Evolutionary conservation across 2,113 vertebrate species (phyloP).

Genomic region (Pholis gunnellus): DNA sequence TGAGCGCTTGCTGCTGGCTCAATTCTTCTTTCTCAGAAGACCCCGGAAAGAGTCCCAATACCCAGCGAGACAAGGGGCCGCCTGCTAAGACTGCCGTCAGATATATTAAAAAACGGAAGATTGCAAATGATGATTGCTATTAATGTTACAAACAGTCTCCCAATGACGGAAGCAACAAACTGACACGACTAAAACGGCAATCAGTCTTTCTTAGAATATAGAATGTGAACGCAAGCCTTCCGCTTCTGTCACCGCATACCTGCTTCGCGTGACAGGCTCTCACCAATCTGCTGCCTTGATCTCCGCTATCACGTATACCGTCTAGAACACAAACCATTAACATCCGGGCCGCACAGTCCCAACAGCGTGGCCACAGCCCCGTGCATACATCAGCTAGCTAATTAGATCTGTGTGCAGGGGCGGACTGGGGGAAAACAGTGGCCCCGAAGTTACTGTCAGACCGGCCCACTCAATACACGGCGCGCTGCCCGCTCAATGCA

Average conservation of each 20-base stretch:
- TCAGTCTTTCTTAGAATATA: constrained; percentile 1
- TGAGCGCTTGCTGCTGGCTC: constrained; percentile 36
- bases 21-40: constrained; percentile 29
- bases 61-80: constrained; percentile 30
- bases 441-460: no score
- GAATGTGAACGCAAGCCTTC: background rate
- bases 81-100: constrained; percentile 30
- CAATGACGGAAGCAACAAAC: background rate
- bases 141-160: background rate
- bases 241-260: background rate
- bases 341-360: constrained; percentile 31
- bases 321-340: constrained; percentile 38
- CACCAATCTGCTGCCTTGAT: constrained; percentile 30
- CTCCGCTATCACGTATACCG: constrained; percentile 7
- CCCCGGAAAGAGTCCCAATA: constrained; percentile 18
- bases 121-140: constrained; percentile 18
- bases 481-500: no score
- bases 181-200: background rate
- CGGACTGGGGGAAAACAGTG: no score
- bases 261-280: background rate
- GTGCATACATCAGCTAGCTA: constrained; percentile 33
- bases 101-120: background rate
- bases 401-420: constrained; percentile 44
- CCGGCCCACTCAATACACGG: no score
- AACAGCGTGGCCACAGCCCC: background rate